phyloP scores from a whole-genome alignment of 2,888 invertebrate genomes.

The Amphimallon solstitiale region DNA sequence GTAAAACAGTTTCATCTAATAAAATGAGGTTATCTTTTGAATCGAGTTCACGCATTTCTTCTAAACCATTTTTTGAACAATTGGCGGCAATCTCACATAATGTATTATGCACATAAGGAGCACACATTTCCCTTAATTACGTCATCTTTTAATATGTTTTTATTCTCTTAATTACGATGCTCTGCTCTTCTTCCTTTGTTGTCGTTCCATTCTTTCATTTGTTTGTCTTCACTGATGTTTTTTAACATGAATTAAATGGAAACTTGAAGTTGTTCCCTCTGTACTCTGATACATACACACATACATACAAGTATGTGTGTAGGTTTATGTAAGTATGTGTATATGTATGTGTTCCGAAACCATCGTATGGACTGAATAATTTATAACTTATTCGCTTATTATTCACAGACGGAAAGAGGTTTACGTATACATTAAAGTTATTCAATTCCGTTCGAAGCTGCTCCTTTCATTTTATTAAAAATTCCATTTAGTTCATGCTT shows the following conservation, averaged over 20 bases:
- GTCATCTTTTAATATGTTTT: constrained; percentile 39
- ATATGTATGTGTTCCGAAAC: constrained; percentile 9
- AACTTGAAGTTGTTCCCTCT: constrained; percentile 20
- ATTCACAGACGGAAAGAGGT: constrained; percentile 27
- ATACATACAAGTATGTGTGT: no score
- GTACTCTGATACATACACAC: neutral
- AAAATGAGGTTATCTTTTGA: no score
- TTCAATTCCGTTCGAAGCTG: constrained; percentile 3
- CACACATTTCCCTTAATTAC: constrained; percentile 40
- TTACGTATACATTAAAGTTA: constrained; percentile 31
- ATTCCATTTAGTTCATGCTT: constrained; percentile 18
- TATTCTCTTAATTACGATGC: constrained; percentile 35
- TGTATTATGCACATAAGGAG: constrained; percentile 35
- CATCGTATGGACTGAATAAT: constrained; percentile 30
- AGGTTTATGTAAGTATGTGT: no score
- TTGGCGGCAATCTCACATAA: no score
- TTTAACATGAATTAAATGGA: constrained; percentile 29
- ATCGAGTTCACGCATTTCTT: neutral
- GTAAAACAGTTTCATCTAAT: no score
- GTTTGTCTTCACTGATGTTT: neutral
- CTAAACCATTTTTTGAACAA: no score
- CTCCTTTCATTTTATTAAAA: constrained; percentile 21
- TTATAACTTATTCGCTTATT: constrained; percentile 34
- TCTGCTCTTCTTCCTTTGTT: constrained; percentile 32
- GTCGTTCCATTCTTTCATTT: constrained; percentile 22